Evolutionary conservation across 2,113 vertebrate species (phyloP).

Genomic region (Nycticorax nycticorax): DNA sequence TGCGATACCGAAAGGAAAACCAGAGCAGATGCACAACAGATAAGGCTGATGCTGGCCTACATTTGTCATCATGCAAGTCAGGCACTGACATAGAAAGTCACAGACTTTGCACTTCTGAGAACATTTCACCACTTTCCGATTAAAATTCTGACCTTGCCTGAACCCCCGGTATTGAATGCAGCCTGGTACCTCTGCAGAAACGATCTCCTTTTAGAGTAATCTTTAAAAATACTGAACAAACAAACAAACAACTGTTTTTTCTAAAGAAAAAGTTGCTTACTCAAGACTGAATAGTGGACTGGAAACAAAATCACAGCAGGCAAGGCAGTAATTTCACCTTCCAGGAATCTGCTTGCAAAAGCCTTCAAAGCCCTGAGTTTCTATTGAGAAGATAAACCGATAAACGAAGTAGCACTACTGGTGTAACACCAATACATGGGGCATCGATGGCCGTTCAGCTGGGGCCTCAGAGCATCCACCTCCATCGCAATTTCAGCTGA

Average conservation of each 20-base stretch:
- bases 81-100: background rate
- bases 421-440: background rate
- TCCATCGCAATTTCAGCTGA: background rate
- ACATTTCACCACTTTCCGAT: background rate
- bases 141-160: background rate
- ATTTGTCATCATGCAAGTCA: background rate
- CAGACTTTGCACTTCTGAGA: background rate
- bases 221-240: background rate
- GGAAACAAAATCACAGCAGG: background rate
- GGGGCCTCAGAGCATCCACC: background rate
- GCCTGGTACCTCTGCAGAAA: background rate
- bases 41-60: background rate
- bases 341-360: background rate
- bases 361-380: background rate
- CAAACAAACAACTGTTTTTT: background rate
- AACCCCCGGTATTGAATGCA: background rate
- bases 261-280: background rate
- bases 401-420: accelerated
- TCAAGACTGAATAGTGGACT: background rate
- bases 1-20: background rate
- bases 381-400: background rate
- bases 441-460: background rate
- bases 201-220: background rate
- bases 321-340: background rate
- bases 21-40: background rate